Evolutionary conservation across 2,797 vertebrate genomes (phyloP).

Genomic region (Morus bassanus): DNA sequence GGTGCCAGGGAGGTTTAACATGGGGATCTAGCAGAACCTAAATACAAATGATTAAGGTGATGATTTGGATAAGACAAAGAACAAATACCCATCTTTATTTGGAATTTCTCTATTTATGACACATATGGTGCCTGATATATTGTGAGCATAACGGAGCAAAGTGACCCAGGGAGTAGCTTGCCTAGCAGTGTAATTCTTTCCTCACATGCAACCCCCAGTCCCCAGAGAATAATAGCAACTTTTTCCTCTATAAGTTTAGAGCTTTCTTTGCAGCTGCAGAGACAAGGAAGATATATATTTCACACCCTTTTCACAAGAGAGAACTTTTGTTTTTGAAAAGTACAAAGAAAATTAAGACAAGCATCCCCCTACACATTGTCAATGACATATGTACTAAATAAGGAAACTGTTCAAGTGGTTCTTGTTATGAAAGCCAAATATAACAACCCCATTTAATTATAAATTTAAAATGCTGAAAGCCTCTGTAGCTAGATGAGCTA

Average conservation of each 20-base stretch:
- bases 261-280: neutral
- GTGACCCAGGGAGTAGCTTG: neutral
- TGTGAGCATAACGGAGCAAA: neutral
- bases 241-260: neutral
- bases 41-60: neutral
- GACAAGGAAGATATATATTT: neutral
- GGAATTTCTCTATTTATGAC: neutral
- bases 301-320: neutral
- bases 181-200: neutral
- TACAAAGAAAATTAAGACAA: neutral
- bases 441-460: neutral
- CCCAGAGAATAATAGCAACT: neutral
- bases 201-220: neutral
- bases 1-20: neutral
- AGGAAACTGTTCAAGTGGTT: conserved; percentile 1
- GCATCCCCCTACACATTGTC: neutral
- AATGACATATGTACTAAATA: neutral
- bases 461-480: neutral
- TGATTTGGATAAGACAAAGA: neutral
- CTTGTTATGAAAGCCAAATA: conserved; percentile 20
- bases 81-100: neutral
- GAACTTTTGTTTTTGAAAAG: neutral
- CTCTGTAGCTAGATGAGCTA: neutral
- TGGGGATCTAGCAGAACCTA: neutral
- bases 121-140: neutral